Conservation (phyloP, 2,797 vertebrate species). For the Coccyzus lansbergi region DNA sequence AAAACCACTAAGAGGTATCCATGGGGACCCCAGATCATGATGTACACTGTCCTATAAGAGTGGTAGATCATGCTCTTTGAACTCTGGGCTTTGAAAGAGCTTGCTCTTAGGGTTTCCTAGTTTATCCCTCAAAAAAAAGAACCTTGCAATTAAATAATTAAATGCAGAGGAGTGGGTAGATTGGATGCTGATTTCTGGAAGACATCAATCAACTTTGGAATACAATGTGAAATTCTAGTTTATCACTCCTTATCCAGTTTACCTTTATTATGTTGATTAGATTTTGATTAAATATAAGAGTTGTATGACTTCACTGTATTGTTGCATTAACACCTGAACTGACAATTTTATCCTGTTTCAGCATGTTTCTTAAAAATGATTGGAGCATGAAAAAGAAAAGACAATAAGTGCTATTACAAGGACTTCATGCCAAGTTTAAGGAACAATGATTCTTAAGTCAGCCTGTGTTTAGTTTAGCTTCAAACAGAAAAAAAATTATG, state of each 20-base stretch:
- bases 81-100: not conserved
- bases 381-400: slow-evolving; percentile 1
- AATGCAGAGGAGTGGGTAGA: not conserved
- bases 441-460: not conserved
- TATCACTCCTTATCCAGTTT: not conserved
- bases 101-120: not conserved
- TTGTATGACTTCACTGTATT: not conserved
- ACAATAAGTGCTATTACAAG: not conserved
- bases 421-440: not conserved
- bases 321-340: slow-evolving; percentile 58
- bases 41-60: fast-evolving
- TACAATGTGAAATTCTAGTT: not conserved
- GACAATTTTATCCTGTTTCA: slow-evolving; percentile 35
- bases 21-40: fast-evolving
- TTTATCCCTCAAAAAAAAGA: not conserved
- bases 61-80: not conserved
- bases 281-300: slow-evolving; percentile 21
- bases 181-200: not conserved
- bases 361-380: slow-evolving; percentile 53
- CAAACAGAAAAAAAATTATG: not conserved
- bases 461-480: not conserved
- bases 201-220: not conserved
- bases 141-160: not conserved
- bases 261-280: slow-evolving; percentile 22
- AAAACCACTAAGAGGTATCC: not conserved